Conservation (phyloP, 2,113 vertebrate genomes). For the Epinephelus cyanopodus region DNA sequence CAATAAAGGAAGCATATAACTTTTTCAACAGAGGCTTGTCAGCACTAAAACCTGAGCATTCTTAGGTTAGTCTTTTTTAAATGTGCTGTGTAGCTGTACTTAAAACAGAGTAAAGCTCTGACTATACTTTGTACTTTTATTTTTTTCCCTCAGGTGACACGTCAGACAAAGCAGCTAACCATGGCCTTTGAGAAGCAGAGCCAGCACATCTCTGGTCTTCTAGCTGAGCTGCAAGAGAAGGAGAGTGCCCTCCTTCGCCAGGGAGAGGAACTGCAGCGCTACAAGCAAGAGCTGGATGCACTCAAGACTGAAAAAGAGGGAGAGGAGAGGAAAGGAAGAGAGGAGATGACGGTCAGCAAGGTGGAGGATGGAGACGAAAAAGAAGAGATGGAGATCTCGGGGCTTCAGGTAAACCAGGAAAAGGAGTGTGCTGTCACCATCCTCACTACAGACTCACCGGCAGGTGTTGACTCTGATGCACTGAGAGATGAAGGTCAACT, state of each 20-base stretch:
- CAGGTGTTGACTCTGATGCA: not conserved
- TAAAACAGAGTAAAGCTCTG: not conserved
- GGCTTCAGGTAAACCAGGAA: slow-evolving; percentile 4
- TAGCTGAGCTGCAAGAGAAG: slow-evolving; percentile 82
- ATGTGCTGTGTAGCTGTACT: not conserved
- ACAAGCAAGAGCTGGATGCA: slow-evolving; percentile 60
- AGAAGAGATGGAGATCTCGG: slow-evolving; percentile 8
- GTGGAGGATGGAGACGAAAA: not conserved
- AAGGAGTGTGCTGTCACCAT: not conserved
- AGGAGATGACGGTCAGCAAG: not conserved
- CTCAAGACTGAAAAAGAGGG: slow-evolving; percentile 45
- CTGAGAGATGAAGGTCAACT: slow-evolving; percentile 13
- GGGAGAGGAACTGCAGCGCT: slow-evolving; percentile 73
- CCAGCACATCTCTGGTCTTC: slow-evolving; percentile 82
- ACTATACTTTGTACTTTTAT: not conserved
- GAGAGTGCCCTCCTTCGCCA: slow-evolving; percentile 76
- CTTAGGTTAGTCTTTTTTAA: not conserved
- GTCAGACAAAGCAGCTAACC: slow-evolving; percentile 84
- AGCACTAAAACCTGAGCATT: not conserved
- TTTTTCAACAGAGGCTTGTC: not conserved
- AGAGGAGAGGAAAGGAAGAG: not conserved
- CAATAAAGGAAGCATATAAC: not conserved
- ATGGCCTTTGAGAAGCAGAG: slow-evolving; percentile 86
- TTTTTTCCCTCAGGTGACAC: slow-evolving; percentile 72
- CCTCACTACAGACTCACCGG: not conserved